phyloP scores from a whole-genome alignment of 2,888 invertebrate species.

The Agrilus biguttatus region DNA sequence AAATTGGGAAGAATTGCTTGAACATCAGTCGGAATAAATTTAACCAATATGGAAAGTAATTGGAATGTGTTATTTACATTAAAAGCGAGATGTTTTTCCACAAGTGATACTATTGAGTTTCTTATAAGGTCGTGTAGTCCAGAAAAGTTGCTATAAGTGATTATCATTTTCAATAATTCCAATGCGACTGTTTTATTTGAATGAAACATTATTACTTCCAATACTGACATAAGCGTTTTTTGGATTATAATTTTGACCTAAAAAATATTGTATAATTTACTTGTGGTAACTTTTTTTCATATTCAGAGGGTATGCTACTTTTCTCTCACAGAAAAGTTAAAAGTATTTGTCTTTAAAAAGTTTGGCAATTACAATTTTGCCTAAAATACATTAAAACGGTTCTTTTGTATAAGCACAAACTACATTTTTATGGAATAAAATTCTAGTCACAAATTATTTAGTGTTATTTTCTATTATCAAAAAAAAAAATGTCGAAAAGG shows the following conservation, averaged over 20 bases:
- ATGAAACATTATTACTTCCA: constrained; percentile 25
- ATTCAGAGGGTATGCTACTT: too few species aligned
- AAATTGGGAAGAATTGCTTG: constrained; percentile 22
- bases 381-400: too few species aligned
- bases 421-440: too few species aligned
- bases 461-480: too few species aligned
- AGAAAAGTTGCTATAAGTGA: constrained; percentile 8
- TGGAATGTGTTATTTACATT: constrained; percentile 29
- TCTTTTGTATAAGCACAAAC: too few species aligned
- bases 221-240: constrained; percentile 18
- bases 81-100: constrained; percentile 32
- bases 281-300: too few species aligned
- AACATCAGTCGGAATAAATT: constrained; percentile 24
- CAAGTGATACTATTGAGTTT: constrained; percentile 19
- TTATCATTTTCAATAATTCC: constrained; percentile 19
- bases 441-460: too few species aligned
- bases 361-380: too few species aligned
- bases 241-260: constrained; percentile 15
- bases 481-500: too few species aligned
- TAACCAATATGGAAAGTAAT: constrained; percentile 22
- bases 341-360: too few species aligned
- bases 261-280: too few species aligned
- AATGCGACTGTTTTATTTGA: constrained; percentile 20
- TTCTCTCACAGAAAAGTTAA: too few species aligned
- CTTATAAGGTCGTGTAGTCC: constrained; percentile 19